Evolutionary conservation across 2,113 vertebrate genomes (phyloP), one percentile per base, ranked within the genome.

Genomic region (Corynorhinus townsendii): DNA sequence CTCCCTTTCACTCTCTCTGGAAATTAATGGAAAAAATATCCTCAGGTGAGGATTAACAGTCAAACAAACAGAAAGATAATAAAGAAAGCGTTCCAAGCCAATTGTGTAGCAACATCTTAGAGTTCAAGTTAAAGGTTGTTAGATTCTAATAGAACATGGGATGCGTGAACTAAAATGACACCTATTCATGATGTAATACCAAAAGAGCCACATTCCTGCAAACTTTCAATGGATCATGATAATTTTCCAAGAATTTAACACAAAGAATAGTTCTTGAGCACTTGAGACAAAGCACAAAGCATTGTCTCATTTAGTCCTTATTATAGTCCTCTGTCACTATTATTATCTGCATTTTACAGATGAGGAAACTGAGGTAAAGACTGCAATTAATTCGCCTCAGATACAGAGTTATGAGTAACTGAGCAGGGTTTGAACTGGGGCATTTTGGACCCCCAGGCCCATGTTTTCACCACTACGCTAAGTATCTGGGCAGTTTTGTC

Each of bases 221-320:
- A 26, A 17, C 20, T 90, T 81, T n/a, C 56, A 80, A 54, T 62
- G 45, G 22, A 62, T 38, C 12, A 3, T 52, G 76, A 71, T 80
- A 26, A 66, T 87, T 89, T 81, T 76, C 73, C 16, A 62, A 91
- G 85, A 91, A 90, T 89, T 92, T 90, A 81, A 49, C 49, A 66
- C 7, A 79, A 84, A 92, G 30, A 85, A 38, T 79, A 64, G 28
- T 83, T 89, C 54, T 3, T 14, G 19, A 75, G 28, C n/a, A 15
- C 35, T 86, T 69, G 77, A 17, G 68, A 26, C 16, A 73, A 76
- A 82, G 64, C 64, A 43, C n/a, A 59, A 93, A 76, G 35, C 56
- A 9, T 26, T 59, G 12, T n/a, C n/a, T 86, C 84, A 72, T 83
- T 80, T 76, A 59, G 82, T 24, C 54, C 82, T 45, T 33, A 56